phyloP scores from a whole-genome alignment of 1,140 invertebrate genomes.

The Drosophila kepulauana region DNA sequence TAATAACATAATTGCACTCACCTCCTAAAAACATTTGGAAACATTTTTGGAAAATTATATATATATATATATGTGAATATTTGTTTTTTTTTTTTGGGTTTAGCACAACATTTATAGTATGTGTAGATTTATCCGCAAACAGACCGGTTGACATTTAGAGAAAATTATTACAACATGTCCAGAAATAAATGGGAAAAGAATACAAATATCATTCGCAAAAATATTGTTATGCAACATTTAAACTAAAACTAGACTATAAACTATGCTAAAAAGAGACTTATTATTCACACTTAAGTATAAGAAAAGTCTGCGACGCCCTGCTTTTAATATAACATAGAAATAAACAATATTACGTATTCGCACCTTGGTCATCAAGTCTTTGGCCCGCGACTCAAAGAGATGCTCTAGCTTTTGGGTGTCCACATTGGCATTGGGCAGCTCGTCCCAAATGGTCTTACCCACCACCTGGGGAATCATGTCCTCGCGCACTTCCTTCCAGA shows the following conservation, averaged over 20 bases:
- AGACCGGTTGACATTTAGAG: conserved; percentile 70
- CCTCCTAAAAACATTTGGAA: conserved; percentile 73
- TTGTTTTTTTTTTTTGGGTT: conserved; percentile 43
- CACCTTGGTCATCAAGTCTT: conserved; percentile 97
- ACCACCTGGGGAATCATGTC: conserved; percentile 90
- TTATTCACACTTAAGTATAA: conserved; percentile 52
- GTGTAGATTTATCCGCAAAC: conserved; percentile 71
- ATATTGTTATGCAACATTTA: conserved; percentile 63
- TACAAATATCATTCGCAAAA: conserved; percentile 76
- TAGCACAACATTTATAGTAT: conserved; percentile 76
- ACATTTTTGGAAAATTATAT: conserved; percentile 38
- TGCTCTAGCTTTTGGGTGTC: conserved; percentile 98
- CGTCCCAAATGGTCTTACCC: conserved; percentile 97
- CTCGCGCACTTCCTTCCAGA: conserved; percentile 98
- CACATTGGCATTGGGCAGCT: conserved; percentile 92
- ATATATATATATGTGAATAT: conserved; percentile 42
- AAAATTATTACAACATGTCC: conserved; percentile 64
- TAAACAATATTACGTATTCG: conserved; percentile 46
- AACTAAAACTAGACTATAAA: conserved; percentile 31
- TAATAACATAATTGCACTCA: conserved; percentile 74
- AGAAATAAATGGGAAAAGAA: conserved; percentile 69
- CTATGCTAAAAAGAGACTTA: conserved; percentile 35
- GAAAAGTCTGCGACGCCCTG: neutral
- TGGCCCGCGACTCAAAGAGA: conserved; percentile 98
- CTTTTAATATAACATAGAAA: too few species aligned